phyloP scores from a whole-genome alignment of 2,113 vertebrate species.

The Cercopithecus mona region DNA sequence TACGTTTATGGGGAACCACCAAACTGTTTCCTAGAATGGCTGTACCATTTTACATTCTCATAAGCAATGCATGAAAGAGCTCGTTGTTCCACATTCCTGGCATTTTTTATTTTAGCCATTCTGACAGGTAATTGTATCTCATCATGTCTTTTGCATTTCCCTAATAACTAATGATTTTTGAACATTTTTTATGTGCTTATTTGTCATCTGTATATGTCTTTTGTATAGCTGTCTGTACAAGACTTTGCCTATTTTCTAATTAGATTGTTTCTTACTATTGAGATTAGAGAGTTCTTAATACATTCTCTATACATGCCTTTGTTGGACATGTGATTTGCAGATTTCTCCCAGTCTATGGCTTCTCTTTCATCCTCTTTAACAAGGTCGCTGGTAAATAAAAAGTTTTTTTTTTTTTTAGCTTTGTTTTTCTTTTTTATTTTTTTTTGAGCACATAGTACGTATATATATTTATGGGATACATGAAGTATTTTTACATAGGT shows the following conservation, averaged over 20 bases:
- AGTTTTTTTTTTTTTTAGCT: neutral
- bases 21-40: neutral
- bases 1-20: neutral
- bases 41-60: neutral
- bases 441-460: too few relatives aligned
- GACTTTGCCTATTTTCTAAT: neutral
- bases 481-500: too few relatives aligned
- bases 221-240: neutral
- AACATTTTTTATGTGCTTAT: neutral
- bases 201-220: neutral
- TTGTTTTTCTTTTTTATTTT: neutral
- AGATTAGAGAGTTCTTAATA: neutral
- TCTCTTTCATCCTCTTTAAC: constrained; percentile 2
- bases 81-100: neutral
- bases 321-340: neutral
- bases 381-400: neutral
- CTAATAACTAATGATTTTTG: neutral
- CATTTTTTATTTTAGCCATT: neutral
- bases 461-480: too few relatives aligned
- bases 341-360: neutral
- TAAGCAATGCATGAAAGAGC: neutral
- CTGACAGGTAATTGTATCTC: neutral
- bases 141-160: neutral
- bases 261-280: neutral
- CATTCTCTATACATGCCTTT: neutral